Conservation (phyloP, 2,888 invertebrate genomes). For the Pinctada fucata region DNA sequence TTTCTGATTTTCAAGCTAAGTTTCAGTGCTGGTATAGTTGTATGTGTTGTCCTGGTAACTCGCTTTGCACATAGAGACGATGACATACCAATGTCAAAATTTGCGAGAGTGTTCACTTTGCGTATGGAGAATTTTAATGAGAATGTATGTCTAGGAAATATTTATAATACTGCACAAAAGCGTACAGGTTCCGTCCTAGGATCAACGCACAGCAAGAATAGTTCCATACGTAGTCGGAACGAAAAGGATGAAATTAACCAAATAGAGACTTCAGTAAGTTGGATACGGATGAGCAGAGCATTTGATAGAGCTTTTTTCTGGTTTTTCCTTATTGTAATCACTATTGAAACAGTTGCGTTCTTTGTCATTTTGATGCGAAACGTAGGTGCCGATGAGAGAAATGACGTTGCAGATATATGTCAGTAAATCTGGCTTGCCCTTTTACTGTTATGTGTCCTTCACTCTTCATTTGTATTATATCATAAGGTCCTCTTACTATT, state of each 20-base stretch:
- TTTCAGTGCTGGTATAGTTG: conserved; percentile 6
- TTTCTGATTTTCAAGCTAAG: conserved; percentile 6
- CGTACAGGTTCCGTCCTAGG: not conserved
- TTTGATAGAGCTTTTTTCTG: not conserved
- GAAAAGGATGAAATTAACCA: not conserved
- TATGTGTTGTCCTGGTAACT: not conserved
- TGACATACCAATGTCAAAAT: not conserved
- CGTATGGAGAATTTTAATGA: not conserved
- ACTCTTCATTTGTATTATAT: too few species aligned
- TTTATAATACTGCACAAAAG: too few species aligned
- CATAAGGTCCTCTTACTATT: too few species aligned
- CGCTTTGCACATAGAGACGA: not conserved
- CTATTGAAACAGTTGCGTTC: not conserved
- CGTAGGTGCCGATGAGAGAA: too few species aligned
- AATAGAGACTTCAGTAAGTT: not conserved
- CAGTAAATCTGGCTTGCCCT: too few species aligned
- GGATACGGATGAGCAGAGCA: not conserved
- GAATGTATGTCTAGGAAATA: not conserved
- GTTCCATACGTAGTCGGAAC: not conserved
- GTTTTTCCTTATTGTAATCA: not conserved
- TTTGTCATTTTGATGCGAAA: not conserved
- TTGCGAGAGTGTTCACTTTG: not conserved
- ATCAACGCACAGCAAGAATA: not conserved
- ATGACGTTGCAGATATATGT: too few species aligned
- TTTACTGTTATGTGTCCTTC: too few species aligned